A percentile compares a stretch with the other conserved stretches of the same genome.
phyloP scores from a whole-genome alignment of 37 sponge, comb jelly and placozoan species.

The Eunapius fragilis region DNA sequence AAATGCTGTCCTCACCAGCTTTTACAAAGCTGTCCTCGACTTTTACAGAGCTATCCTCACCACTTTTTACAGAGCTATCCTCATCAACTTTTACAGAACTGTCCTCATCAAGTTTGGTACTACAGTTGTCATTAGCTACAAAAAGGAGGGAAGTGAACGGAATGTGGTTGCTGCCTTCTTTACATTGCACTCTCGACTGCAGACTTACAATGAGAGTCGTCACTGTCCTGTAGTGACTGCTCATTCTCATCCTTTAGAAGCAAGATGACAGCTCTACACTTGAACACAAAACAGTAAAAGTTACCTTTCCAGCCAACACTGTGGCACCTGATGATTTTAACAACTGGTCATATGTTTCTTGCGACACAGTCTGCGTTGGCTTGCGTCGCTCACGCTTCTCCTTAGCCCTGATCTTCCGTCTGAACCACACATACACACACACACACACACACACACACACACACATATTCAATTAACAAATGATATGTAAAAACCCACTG shows the following conservation, averaged over 20 bases:
- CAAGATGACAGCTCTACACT: not conserved
- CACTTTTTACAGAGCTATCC: not conserved
- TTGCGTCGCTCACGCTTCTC: conserved; percentile 49
- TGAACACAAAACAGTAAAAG: not conserved
- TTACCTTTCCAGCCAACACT: not conserved
- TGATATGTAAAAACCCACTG: too few species aligned
- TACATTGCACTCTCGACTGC: not conserved
- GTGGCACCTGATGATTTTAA: not conserved
- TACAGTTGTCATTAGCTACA: not conserved
- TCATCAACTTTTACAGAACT: not conserved
- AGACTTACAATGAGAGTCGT: not conserved
- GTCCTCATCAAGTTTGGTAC: not conserved
- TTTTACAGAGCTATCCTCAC: not conserved
- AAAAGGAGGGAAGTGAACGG: not conserved
- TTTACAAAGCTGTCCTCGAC: not conserved
- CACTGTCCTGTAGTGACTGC: not conserved
- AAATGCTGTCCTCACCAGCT: not conserved
- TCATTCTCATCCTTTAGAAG: not conserved
- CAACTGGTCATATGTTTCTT: conserved; percentile 40
- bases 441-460: not conserved
- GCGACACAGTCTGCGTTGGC: conserved; percentile 67
- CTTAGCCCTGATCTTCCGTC: conserved; percentile 48
- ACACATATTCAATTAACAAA: not conserved
- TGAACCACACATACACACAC: not conserved
- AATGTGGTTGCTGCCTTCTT: not conserved